These are phyloP conservation scores for Perodicticus potto DNA, from an alignment of 2,797 vertebrate genomes.

Conservation along the genomic window DNA sequence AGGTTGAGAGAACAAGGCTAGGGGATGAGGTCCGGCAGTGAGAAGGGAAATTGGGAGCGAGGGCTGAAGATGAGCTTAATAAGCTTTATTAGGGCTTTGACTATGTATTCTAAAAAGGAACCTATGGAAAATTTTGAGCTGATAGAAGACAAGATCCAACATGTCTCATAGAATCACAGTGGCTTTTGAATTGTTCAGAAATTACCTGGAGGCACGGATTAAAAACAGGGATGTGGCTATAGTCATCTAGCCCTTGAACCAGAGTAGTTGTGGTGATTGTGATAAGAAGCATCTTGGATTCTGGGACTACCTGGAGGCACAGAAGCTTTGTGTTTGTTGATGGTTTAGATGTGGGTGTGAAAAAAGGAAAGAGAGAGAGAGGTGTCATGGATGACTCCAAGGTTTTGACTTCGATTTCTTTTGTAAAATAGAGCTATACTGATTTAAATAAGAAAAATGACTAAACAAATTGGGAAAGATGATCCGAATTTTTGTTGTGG, in stretches of 20 bases:
- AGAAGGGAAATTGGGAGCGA: background rate
- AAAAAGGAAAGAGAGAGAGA: background rate
- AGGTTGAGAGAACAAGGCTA: background rate
- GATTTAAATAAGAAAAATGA: background rate
- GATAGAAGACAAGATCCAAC: background rate
- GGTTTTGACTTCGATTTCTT: background rate
- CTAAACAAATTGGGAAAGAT: background rate
- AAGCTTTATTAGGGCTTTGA: background rate
- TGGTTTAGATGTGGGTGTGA: background rate
- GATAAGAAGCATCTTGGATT: background rate
- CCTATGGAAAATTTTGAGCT: background rate
- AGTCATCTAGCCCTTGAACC: background rate
- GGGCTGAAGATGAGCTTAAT: background rate
- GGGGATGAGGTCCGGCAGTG: background rate
- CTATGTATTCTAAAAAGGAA: background rate
- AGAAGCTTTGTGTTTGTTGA: background rate
- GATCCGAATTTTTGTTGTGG: background rate
- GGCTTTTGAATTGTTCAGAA: constrained; percentile 3
- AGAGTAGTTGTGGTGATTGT: background rate
- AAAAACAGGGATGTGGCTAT: background rate
- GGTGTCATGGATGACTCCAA: background rate
- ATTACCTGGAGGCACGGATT: background rate
- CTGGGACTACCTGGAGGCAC: background rate
- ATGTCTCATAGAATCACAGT: background rate
- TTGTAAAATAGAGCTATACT: background rate